A percentile compares a stretch with the other conserved stretches of the same genome.
phyloP scores from a whole-genome alignment of 2,113 vertebrate species.

The Paramormyrops kingsleyae region DNA sequence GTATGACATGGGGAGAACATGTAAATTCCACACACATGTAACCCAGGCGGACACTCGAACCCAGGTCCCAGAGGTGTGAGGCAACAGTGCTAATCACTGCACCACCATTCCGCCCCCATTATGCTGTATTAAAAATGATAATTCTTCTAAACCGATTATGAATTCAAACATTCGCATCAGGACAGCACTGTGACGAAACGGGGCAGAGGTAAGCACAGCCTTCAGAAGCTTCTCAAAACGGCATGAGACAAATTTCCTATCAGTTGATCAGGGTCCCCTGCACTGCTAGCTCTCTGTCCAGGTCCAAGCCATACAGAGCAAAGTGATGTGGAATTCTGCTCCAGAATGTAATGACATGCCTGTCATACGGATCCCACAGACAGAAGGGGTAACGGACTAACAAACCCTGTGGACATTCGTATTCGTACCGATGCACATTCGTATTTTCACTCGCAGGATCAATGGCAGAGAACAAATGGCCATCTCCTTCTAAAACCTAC shows the following conservation, averaged over 20 bases:
- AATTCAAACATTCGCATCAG: neutral
- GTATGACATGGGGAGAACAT: no score
- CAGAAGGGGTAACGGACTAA: neutral
- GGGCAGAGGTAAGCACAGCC: neutral
- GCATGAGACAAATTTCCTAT: neutral
- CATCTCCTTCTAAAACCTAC: neutral
- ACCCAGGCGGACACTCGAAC: no score
- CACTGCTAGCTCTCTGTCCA: neutral
- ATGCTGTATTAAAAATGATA: no score
- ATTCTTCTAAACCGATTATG: neutral
- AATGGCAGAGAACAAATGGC: neutral
- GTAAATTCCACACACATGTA: no score
- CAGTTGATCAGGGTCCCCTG: neutral
- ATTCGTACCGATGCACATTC: neutral
- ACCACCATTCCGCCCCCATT: no score
- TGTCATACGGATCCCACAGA: neutral
- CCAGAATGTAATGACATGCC: neutral
- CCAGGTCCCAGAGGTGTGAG: no score
- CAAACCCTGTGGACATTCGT: neutral
- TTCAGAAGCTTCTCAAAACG: neutral
- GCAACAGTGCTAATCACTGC: no score
- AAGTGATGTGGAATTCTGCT: neutral
- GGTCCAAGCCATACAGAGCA: neutral
- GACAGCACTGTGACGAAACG: neutral
- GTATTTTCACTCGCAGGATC: neutral